phyloP scores from a whole-genome alignment of 2,797 vertebrate genomes.

The Tolypeutes matacus region DNA sequence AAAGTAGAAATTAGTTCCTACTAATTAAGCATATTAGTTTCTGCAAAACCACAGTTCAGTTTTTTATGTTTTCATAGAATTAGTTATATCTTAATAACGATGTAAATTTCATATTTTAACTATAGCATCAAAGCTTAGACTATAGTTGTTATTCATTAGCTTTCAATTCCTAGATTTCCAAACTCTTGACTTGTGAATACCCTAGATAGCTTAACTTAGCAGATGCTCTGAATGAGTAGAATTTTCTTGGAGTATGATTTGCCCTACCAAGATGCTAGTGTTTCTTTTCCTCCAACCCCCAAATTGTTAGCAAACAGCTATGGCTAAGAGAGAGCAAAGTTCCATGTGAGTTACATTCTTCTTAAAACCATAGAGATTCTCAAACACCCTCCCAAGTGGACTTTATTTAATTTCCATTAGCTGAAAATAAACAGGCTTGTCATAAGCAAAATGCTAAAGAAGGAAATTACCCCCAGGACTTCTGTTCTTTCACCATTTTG shows the following conservation, averaged over 20 bases:
- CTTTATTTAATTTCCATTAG: not conserved
- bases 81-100: not conserved
- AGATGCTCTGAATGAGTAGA: not conserved
- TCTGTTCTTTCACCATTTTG: not conserved
- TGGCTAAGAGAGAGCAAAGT: not conserved
- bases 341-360: not conserved
- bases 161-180: not conserved
- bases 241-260: not conserved
- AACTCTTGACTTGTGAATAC: not conserved
- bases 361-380: conserved; percentile 39
- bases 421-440: conserved; percentile 18
- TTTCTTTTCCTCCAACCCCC: conserved; percentile 36
- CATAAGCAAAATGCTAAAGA: not conserved
- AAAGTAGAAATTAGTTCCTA: not conserved
- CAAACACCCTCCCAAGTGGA: conserved; percentile 7
- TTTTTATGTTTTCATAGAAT: conserved; percentile 2
- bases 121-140: not conserved
- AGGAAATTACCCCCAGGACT: not conserved
- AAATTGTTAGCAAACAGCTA: conserved; percentile 44
- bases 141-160: not conserved
- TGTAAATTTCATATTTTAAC: not conserved
- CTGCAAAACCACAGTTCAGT: not conserved
- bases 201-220: not conserved
- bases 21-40: not conserved
- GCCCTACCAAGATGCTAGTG: not conserved